Percentiles rank a stretch among this genome's conserved stretches.
Evolutionary conservation across 2,888 invertebrate species (phyloP).

Genomic region (Aricia artaxerxes): DNA sequence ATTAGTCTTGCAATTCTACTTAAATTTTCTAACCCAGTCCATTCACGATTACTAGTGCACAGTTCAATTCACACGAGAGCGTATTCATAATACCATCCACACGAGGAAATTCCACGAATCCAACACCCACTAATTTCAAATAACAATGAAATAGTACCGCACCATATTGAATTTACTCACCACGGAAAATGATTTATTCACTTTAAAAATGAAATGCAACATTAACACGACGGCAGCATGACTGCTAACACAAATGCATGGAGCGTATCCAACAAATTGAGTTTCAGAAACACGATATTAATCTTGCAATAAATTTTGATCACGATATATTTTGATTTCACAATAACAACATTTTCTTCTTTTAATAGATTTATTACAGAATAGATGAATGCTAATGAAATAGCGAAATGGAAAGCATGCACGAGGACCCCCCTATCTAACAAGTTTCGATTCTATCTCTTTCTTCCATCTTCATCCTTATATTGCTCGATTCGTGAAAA

Average conservation of each 20-base stretch:
- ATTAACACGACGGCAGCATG: conserved; percentile 52
- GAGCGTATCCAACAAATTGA: conserved; percentile 27
- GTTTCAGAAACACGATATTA: conserved; percentile 21
- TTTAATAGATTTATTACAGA: conserved; percentile 47
- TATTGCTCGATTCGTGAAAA: conserved; percentile 74
- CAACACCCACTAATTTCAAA: conserved; percentile 55
- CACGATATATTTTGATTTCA: conserved; percentile 23
- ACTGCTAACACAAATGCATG: conserved; percentile 72
- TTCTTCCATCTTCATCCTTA: conserved; percentile 48
- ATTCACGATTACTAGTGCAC: conserved; percentile 77
- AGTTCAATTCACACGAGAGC: conserved; percentile 49
- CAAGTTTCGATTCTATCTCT: conserved; percentile 52
- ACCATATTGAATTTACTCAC: conserved; percentile 29
- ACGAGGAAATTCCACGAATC: conserved; percentile 78
- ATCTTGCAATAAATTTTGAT: conserved; percentile 17
- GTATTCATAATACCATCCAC: not conserved
- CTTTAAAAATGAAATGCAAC: conserved; percentile 37
- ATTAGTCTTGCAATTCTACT: conserved; percentile 69
- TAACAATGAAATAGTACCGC: conserved; percentile 33
- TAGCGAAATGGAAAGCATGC: conserved; percentile 62
- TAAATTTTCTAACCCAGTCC: conserved; percentile 63
- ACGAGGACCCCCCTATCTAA: conserved; percentile 53
- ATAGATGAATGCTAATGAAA: conserved; percentile 62
- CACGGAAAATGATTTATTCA: conserved; percentile 35
- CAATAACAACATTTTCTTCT: conserved; percentile 18